A percentile compares a stretch with the other conserved stretches of the same genome.
These are phyloP conservation scores for Thysanoteuthis rhombus DNA, from an alignment of 2,888 invertebrate genomes.

Conservation along the genomic window DNA sequence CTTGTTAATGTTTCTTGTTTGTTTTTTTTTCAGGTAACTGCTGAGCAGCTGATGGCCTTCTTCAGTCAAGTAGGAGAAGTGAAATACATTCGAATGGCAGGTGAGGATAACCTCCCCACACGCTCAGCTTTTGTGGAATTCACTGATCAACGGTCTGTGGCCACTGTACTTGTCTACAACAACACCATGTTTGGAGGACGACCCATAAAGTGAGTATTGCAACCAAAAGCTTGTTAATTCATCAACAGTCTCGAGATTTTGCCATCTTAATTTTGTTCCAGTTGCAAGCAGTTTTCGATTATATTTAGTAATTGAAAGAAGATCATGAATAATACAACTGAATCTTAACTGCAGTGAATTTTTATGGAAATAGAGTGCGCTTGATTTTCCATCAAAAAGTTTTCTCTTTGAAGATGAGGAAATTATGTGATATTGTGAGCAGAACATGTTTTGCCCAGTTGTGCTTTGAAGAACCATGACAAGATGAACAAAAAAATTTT, in stretches of 20 bases:
- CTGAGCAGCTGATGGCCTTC: constrained; percentile 88
- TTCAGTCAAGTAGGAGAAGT: constrained; percentile 91
- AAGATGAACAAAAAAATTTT: not conserved
- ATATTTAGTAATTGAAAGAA: too few species aligned
- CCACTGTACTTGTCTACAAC: constrained; percentile 84
- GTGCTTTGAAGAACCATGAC: too few species aligned
- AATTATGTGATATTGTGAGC: too few species aligned
- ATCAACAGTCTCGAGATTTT: not conserved
- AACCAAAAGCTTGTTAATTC: not conserved
- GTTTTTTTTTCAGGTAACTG: constrained; percentile 64
- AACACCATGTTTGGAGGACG: constrained; percentile 80
- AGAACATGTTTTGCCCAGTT: too few species aligned
- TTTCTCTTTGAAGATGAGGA: too few species aligned
- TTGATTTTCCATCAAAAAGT: too few species aligned
- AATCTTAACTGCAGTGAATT: too few species aligned
- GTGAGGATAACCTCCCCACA: constrained; percentile 76
- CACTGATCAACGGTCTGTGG: constrained; percentile 87
- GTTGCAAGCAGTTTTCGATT: too few species aligned
- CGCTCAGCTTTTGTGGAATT: constrained; percentile 89
- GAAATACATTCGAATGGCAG: constrained; percentile 91
- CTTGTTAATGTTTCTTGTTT: not conserved
- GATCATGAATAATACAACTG: too few species aligned
- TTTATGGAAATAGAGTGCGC: too few species aligned
- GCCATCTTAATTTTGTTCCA: too few species aligned
- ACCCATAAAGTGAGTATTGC: constrained; percentile 69